These are phyloP conservation scores for Steatornis caripensis DNA, from an alignment of 2,113 vertebrate species.

Conservation along the genomic window DNA sequence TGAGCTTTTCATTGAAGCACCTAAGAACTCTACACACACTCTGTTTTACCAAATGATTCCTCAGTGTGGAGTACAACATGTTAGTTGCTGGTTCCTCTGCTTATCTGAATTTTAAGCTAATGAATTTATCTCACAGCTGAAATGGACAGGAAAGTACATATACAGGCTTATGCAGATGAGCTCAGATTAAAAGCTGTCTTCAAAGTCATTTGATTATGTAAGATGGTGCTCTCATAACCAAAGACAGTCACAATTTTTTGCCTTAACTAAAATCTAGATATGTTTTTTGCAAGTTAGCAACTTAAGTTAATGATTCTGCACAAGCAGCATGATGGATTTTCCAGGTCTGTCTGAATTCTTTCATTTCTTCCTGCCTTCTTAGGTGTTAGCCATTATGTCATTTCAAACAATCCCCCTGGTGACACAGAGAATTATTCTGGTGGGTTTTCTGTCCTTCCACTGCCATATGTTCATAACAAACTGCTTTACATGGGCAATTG, in stretches of 20 bases:
- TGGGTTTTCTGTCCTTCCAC: neutral
- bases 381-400: neutral
- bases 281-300: neutral
- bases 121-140: neutral
- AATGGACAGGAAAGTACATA: neutral
- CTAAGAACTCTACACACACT: neutral
- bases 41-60: neutral
- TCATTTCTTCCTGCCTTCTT: neutral
- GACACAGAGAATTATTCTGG: neutral
- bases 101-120: neutral
- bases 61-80: neutral
- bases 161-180: neutral
- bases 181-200: neutral
- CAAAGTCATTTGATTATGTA: neutral
- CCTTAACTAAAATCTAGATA: neutral
- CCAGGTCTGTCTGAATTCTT: neutral
- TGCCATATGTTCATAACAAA: constrained; percentile 35
- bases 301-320: neutral
- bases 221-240: neutral
- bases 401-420: neutral
- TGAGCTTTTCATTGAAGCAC: neutral
- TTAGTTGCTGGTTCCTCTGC: neutral
- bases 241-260: neutral
- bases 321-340: neutral
- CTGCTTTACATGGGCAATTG: constrained; percentile 33